Base-by-base conservation (phyloP, 2,888 invertebrate genomes). In the Scelioninae gen. 2 region DNA sequence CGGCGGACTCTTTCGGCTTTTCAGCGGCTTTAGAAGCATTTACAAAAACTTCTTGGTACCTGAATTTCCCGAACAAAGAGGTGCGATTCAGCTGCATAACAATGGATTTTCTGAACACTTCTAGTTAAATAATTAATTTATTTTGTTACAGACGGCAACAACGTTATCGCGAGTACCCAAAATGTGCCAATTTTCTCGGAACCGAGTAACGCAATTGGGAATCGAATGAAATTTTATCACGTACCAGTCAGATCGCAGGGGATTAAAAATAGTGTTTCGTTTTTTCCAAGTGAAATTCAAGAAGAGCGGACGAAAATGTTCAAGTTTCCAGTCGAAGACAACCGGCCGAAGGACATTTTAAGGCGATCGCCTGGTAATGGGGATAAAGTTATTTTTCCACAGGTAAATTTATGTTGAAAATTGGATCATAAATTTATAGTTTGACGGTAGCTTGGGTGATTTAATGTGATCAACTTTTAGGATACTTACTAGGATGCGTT, bases 1-100 rank as follows among this genome's bases (percentile, higher is more conserved):
- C 64, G 95, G 95, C 37, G 95, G 95, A 0, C 94, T 95, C 86
- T 95, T 94, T 82, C 89, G 93, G 73, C 93, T 93, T 82, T 94
- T 94, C 81, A 91, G 71, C 16, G 77, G 55, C 13, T 6, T 60
- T 16, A 13, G 22, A 28, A 60, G 25, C 15, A 39, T 57, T 50
- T 71, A 71, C 15, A 63, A 53, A 41, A 65, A 74, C 37, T 52
- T 52, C 22, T 25, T 39, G n/a, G 48, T 10, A 16, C 35, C 64
- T 11, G 16, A 15, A 9, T 31, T 46, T 41, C 41, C 25, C 4
- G 35, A 53, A 13, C 33, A 41, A 46, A 48, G 57, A 64, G 60
- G 69, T 69, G 46, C 9, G 31, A 2, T 31, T 31, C n/a, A n/a
- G n/a, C n/a, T n/a, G n/a, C n/a, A n/a, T n/a, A n/a, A n/a, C n/a